Evolutionary conservation across 2,888 invertebrate genomes (phyloP).

Genomic region (Abrostola tripartita): DNA sequence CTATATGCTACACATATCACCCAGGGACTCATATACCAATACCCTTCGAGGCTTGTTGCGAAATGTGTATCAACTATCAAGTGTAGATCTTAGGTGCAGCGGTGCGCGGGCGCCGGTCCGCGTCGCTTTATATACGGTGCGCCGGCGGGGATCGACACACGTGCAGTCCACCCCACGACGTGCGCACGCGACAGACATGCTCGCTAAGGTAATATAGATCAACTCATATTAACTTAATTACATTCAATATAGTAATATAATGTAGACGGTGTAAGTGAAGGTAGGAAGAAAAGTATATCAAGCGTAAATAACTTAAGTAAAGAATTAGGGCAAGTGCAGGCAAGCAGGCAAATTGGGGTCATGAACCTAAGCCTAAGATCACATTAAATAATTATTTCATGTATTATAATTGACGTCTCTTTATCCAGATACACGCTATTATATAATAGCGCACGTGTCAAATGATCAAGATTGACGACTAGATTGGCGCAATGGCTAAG

Average conservation of each 20-base stretch:
- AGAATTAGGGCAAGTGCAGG: too few species aligned
- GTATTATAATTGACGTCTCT: too few species aligned
- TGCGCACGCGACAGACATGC: constrained; percentile 79
- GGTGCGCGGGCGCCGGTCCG: constrained; percentile 54
- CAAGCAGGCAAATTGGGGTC: too few species aligned
- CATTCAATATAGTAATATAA: not conserved
- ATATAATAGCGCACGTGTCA: too few species aligned
- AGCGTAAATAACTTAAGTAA: too few species aligned
- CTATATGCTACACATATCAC: constrained; percentile 24
- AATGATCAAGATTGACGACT: too few species aligned
- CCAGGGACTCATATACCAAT: constrained; percentile 39
- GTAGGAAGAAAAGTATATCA: not conserved
- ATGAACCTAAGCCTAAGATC: too few species aligned
- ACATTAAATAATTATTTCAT: too few species aligned
- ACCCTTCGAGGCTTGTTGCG: constrained; percentile 73
- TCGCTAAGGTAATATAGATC: constrained; percentile 76
- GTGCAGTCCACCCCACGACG: constrained; percentile 67
- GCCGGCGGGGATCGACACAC: constrained; percentile 64
- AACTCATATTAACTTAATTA: not conserved
- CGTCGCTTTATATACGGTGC: constrained; percentile 70
- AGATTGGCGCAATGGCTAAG: too few species aligned
- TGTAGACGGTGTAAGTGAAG: not conserved
- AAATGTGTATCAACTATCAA: constrained; percentile 83
- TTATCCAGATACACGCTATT: too few species aligned
- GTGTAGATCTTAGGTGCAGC: constrained; percentile 52